Evolutionary conservation across 2,888 invertebrate genomes (phyloP).

Genomic region (Miltochrista miniata): DNA sequence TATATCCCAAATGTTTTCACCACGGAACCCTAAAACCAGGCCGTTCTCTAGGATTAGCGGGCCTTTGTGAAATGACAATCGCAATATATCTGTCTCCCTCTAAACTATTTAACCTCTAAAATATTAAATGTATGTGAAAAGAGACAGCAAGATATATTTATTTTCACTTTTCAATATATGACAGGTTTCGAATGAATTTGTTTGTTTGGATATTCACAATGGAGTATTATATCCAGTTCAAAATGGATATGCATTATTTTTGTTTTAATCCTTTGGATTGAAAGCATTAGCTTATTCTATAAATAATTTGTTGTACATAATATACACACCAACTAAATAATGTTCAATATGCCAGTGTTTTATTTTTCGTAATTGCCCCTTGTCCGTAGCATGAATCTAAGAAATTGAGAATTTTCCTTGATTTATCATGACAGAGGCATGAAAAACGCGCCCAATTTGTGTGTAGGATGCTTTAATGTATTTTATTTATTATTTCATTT

Average conservation of each 20-base stretch:
- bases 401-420: no score
- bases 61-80: constrained; percentile 77
- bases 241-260: constrained; percentile 69
- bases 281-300: no score
- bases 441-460: no score
- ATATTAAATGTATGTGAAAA: constrained; percentile 36
- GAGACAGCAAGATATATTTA: constrained; percentile 68
- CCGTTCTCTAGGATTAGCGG: constrained; percentile 78
- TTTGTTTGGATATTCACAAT: constrained; percentile 75
- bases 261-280: constrained; percentile 62
- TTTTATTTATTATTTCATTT: no score
- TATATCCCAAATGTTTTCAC: constrained; percentile 18
- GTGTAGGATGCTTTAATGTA: no score
- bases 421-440: no score
- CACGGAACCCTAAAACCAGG: constrained; percentile 60
- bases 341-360: no score
- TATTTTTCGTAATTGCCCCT: no score
- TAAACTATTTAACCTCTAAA: constrained; percentile 37
- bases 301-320: no score
- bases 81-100: constrained; percentile 70
- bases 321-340: no score
- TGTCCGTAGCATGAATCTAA: no score
- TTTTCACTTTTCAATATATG: constrained; percentile 80
- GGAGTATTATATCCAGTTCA: constrained; percentile 59
- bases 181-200: constrained; percentile 78